phyloP scores from a whole-genome alignment of 2,113 vertebrate genomes.

The Chaetorhynchus papuensis region DNA sequence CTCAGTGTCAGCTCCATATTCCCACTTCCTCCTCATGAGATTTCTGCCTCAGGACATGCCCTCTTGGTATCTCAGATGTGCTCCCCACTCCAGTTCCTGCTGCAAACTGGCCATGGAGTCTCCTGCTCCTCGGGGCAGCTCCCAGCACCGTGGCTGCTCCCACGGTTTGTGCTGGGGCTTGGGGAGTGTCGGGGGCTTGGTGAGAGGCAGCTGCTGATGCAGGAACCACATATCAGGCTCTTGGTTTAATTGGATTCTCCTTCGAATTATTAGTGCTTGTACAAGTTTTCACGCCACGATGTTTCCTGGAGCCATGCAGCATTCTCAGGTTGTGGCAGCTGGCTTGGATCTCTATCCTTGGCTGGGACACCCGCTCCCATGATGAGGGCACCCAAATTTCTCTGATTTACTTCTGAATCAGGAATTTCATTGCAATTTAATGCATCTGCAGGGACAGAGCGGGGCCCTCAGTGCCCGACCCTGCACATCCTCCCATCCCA shows the following conservation, averaged over 20 bases:
- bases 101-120: background rate
- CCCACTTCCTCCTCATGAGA: background rate
- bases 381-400: background rate
- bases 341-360: background rate
- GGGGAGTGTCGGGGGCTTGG: accelerated
- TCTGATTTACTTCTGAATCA: background rate
- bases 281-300: accelerated
- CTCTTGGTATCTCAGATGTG: background rate
- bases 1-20: background rate
- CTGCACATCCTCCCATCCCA: accelerated
- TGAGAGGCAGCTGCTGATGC: background rate
- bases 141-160: background rate
- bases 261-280: background rate
- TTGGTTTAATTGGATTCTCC: background rate
- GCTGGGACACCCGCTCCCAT: background rate
- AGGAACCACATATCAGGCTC: background rate
- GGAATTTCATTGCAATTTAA: background rate
- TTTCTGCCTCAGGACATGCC: background rate
- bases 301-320: accelerated
- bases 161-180: background rate
- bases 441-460: background rate
- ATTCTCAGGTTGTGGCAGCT: accelerated
- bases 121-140: background rate
- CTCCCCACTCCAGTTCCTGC: background rate
- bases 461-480: accelerated